Evolutionary conservation across 2,113 vertebrate genomes (phyloP).

Genomic region (Xiphophorus hellerii): DNA sequence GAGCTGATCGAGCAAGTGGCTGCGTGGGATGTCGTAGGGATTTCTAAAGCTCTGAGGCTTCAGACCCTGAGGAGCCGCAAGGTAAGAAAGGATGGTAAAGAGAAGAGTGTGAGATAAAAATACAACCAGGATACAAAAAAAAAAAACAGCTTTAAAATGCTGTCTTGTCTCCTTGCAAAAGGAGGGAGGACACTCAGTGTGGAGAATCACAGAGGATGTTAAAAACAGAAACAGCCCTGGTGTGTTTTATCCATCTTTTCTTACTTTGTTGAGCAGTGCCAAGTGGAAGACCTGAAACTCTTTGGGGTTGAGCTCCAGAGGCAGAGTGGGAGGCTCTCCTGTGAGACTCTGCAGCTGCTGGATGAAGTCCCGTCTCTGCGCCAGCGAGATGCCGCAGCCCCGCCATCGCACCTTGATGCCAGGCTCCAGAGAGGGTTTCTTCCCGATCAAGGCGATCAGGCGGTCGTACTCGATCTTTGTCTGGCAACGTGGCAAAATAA

Average conservation of each 20-base stretch:
- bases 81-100: background rate
- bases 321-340: conserved; percentile 82
- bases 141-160: background rate
- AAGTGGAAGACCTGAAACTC: conserved; percentile 96
- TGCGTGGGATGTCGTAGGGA: conserved; percentile 95
- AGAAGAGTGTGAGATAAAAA: background rate
- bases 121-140: background rate
- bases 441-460: conserved; percentile 90
- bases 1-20: conserved; percentile 95
- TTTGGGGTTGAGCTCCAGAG: conserved; percentile 91
- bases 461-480: conserved; percentile 96
- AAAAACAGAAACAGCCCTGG: background rate
- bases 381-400: conserved; percentile 86
- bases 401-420: conserved; percentile 93
- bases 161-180: too few species aligned
- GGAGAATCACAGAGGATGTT: background rate
- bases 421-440: conserved; percentile 85
- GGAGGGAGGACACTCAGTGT: too few species aligned
- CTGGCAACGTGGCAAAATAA: conserved; percentile 64
- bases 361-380: conserved; percentile 90
- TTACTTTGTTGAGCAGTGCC: conserved; percentile 90
- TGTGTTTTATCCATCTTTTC: fast-evolving
- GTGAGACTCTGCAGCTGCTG: conserved; percentile 90
- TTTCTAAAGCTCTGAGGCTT: conserved; percentile 96
- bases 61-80: conserved; percentile 81